Evolutionary conservation across 1,140 invertebrate genomes (phyloP).

Genomic region (Rhopalosiphum padi): DNA sequence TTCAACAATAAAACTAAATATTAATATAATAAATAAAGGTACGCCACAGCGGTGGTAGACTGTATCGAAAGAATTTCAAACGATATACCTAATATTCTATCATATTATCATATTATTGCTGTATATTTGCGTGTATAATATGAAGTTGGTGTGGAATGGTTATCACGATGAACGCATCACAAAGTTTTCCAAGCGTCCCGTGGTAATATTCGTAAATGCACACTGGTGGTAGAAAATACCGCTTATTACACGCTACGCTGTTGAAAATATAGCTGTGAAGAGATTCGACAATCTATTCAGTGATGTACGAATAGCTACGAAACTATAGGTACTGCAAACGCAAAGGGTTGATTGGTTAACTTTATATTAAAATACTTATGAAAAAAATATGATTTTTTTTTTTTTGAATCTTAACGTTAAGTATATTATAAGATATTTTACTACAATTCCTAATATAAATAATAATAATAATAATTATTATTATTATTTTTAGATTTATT

Average conservation of each 20-base stretch:
- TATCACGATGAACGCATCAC: not conserved
- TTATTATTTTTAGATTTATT: no score
- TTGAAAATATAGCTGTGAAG: not conserved
- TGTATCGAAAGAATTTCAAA: not conserved
- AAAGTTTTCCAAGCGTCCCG: not conserved
- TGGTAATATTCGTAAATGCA: not conserved
- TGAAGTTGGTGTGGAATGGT: not conserved
- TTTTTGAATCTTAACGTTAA: not conserved
- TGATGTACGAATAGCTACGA: not conserved
- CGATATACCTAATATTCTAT: not conserved
- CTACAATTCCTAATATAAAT: no score
- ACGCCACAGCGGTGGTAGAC: not conserved
- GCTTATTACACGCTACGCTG: not conserved
- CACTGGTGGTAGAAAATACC: not conserved
- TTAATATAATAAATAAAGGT: not conserved
- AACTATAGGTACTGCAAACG: no score
- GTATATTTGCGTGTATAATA: not conserved
- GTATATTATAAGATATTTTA: no score
- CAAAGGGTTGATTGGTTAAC: not conserved
- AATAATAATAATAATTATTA: no score
- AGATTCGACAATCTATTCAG: not conserved
- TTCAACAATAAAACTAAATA: not conserved
- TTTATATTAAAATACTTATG: not conserved
- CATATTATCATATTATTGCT: not conserved
- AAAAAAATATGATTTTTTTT: not conserved